Evolutionary conservation across 2,113 vertebrate genomes (phyloP).

Genomic region (Opisthocomus hoazin): DNA sequence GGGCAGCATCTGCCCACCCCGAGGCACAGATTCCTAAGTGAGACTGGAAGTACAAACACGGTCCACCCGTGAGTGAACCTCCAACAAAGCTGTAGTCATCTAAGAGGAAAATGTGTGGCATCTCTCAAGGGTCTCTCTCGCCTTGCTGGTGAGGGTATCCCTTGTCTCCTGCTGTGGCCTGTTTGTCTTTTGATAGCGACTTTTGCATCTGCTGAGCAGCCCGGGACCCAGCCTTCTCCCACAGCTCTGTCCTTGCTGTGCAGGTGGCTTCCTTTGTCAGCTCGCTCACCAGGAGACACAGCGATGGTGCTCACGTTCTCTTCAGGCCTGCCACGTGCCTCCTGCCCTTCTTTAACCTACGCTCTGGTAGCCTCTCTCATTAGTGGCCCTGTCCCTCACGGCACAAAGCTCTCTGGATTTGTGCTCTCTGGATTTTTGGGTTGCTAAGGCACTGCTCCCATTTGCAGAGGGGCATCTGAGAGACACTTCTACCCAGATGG

Average conservation of each 20-base stretch:
- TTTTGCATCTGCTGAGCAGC: not conserved
- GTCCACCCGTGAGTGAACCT: not conserved
- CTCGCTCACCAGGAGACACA: no score
- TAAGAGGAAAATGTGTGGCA: not conserved
- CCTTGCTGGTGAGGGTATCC: not conserved
- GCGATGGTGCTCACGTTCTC: no score
- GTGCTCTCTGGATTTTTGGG: no score
- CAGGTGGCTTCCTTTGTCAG: no score
- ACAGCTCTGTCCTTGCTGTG: not conserved
- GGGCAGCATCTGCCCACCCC: not conserved
- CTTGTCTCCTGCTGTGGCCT: not conserved
- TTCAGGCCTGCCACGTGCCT: no score
- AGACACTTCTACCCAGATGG: no score
- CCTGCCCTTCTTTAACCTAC: no score
- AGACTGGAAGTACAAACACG: not conserved
- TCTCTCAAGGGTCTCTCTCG: not conserved
- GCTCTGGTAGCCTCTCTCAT: no score
- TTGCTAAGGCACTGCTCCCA: no score
- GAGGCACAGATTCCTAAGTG: not conserved
- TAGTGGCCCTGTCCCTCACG: no score
- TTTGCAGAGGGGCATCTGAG: no score
- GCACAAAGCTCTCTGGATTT: no score
- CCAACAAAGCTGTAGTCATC: not conserved
- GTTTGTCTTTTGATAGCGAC: not conserved
- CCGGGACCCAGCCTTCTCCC: not conserved